Conservation (phyloP, 2,797 vertebrate species). For the Channallabes apus region DNA sequence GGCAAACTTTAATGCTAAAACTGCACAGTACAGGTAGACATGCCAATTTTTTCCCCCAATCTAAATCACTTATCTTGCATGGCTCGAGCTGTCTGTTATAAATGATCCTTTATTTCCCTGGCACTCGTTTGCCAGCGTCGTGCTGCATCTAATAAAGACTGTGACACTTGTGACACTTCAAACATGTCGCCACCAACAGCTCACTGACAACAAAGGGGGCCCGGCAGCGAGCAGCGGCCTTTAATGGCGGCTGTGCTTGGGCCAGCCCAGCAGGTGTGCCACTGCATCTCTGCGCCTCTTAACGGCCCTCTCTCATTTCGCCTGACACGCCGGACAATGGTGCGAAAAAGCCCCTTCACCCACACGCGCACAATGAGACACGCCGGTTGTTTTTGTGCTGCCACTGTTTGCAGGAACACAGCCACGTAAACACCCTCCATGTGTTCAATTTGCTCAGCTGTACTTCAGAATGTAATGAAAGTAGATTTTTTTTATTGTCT, state of each 20-base stretch:
- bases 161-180: slow-evolving; percentile 89
- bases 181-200: slow-evolving; percentile 86
- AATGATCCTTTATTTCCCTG: slow-evolving; percentile 50
- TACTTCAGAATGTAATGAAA: slow-evolving; percentile 42
- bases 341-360: slow-evolving; percentile 75
- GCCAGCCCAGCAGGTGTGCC: slow-evolving; percentile 93
- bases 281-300: slow-evolving; percentile 85
- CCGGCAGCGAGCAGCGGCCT: slow-evolving; percentile 77
- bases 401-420: slow-evolving; percentile 42
- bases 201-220: slow-evolving; percentile 82
- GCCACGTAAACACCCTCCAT: slow-evolving; percentile 45
- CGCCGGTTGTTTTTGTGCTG: slow-evolving; percentile 49
- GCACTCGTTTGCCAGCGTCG: slow-evolving; percentile 66
- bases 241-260: slow-evolving; percentile 81
- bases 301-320: slow-evolving; percentile 86
- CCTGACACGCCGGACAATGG: slow-evolving; percentile 89
- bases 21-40: slow-evolving; percentile 57
- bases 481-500: slow-evolving; percentile 31
- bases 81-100: slow-evolving; percentile 47
- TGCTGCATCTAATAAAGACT: slow-evolving; percentile 84
- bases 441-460: slow-evolving; percentile 18
- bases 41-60: slow-evolving; percentile 50
- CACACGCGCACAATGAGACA: slow-evolving; percentile 80
- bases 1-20: slow-evolving; percentile 52
- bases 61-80: slow-evolving; percentile 47